Conservation (phyloP, 2,113 vertebrate genomes). For the Globicephala melas region DNA sequence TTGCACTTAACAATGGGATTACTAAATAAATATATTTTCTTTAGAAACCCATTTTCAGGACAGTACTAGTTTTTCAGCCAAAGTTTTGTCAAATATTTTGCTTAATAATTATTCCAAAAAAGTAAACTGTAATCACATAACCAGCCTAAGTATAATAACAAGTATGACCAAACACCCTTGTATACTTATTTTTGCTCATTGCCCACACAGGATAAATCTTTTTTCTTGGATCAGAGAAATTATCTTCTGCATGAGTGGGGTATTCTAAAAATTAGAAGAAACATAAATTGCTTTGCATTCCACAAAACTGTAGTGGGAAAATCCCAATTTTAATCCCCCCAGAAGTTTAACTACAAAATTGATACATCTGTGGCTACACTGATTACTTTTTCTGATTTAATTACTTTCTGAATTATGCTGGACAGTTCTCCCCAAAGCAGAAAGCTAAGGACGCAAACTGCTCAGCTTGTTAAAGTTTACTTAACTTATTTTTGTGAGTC, state of each 20-base stretch:
- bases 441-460: neutral
- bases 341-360: neutral
- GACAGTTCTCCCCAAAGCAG: neutral
- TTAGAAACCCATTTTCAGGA: neutral
- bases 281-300: neutral
- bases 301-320: neutral
- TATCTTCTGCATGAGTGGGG: neutral
- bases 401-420: neutral
- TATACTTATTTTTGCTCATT: neutral
- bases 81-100: neutral
- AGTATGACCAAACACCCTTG: neutral
- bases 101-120: neutral
- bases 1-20: neutral
- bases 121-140: neutral
- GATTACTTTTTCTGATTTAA: neutral
- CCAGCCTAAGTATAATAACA: neutral
- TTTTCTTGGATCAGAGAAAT: neutral
- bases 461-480: neutral
- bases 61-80: neutral
- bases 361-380: neutral
- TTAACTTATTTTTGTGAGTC: neutral
- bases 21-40: neutral
- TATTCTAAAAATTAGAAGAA: neutral
- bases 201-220: neutral
- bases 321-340: neutral